Base-by-base conservation (phyloP, 2,113 vertebrate genomes). In the Catagonus wagneri region DNA sequence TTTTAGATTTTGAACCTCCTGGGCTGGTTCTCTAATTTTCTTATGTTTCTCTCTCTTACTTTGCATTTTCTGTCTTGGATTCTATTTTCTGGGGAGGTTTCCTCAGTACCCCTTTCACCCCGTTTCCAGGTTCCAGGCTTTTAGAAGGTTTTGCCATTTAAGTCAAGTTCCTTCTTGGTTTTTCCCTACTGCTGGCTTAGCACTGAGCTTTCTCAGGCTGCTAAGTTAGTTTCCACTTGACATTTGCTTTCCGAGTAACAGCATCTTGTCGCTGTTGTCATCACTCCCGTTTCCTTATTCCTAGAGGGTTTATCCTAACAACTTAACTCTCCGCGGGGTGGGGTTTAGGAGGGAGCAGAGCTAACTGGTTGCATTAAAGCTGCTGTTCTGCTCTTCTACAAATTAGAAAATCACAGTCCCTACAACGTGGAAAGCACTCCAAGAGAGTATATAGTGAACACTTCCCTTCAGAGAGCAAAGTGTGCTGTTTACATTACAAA, bases 21-120 rank as follows among this genome's bases (percentile, higher is more conserved):
- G n/a, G 50, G 14, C 54, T 65, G 54, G 17, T 61, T 76, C 52
- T 92, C 23, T 79, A 89, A 65, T 78, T 89, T 60, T 85, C 56
- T 93, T 83, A 3, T 32, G 25, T 63, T 86, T 58, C 74, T 94
- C 9, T 92, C 16, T 78, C 19, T 65, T 81, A 29, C 16, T 32
- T 95, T 79, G 23, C 58, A 71, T 72, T 92, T 92, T 88, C 68
- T 68, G 36, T 65, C 65, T 52, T 84, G 10, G 72, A 84, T 60
- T 87, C 34, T 91, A 34, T 60, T 94, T 89, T 89, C 63, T n/a
- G 58, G 76, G 61, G 39, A 71, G 17, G 76, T 56, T 88, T 83
- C 23, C 58, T 63, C 69, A 78, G 58, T 60, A 74, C 44, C 44
- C 39, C 12, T 2, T 72, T 91, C 23, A 66, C 15, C 8, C 15